Evolutionary conservation across 1,140 invertebrate species (phyloP).

Genomic region (Lordiphosa mommai): DNA sequence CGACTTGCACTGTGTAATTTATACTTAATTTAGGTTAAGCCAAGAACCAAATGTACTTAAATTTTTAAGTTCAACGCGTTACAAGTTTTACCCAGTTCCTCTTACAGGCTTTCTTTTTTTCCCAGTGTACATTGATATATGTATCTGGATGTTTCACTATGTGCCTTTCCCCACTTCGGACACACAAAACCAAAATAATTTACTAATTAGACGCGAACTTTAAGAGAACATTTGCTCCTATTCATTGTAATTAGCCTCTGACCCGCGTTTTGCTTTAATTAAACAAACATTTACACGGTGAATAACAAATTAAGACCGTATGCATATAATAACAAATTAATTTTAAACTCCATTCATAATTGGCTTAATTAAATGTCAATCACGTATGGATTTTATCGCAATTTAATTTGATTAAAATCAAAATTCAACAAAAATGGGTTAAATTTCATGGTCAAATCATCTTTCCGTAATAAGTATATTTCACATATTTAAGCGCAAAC

Average conservation of each 20-base stretch:
- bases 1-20: no score
- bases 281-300: conserved; percentile 20
- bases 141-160: neutral
- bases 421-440: neutral
- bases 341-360: conserved; percentile 16
- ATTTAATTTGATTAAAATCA: conserved; percentile 1
- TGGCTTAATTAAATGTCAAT: conserved; percentile 40
- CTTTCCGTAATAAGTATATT: no score
- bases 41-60: no score
- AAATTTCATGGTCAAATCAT: no score
- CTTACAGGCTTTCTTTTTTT: no score
- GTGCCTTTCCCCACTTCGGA: neutral
- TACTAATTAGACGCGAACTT: conserved; percentile 28
- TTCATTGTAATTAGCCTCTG: conserved; percentile 23
- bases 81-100: no score
- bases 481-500: neutral
- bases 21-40: no score
- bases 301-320: conserved; percentile 25
- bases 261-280: conserved; percentile 27
- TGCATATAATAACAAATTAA: neutral
- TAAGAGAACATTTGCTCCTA: conserved; percentile 6
- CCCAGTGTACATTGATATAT: neutral
- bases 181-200: conserved; percentile 23
- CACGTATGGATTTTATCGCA: conserved; percentile 6
- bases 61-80: no score